These are phyloP conservation scores for Cepaea hortensis DNA, from an alignment of 2,888 invertebrate genomes.

Conservation along the genomic window DNA sequence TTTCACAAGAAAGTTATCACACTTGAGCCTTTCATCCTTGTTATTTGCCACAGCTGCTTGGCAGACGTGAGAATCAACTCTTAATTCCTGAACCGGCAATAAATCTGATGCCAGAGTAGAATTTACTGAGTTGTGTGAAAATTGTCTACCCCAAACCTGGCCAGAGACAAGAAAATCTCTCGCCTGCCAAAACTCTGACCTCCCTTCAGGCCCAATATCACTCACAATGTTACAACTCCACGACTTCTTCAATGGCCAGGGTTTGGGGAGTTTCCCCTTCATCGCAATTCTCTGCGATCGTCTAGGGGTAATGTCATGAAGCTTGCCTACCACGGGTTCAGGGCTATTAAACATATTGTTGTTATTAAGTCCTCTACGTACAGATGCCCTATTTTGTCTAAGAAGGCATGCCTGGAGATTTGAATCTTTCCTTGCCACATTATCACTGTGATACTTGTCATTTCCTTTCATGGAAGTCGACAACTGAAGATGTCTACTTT, in stretches of 20 bases:
- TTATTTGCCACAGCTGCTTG: background rate
- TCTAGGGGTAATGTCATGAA: background rate
- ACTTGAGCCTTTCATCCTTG: background rate
- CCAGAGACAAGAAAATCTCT: background rate
- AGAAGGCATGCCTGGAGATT: background rate
- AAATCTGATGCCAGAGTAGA: background rate
- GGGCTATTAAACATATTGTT: background rate
- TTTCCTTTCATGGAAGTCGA: background rate
- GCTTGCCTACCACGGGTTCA: background rate
- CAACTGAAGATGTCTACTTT: background rate
- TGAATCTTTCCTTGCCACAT: background rate
- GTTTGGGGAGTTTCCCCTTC: conserved; percentile 20
- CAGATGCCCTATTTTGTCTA: background rate
- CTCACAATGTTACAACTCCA: conserved; percentile 23
- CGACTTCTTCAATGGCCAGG: conserved; percentile 40
- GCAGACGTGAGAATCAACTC: background rate
- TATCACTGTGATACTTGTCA: background rate
- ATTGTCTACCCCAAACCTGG: background rate
- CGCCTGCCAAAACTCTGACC: background rate
- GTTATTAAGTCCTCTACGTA: background rate
- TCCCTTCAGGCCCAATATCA: background rate
- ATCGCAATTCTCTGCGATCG: conserved; percentile 22
- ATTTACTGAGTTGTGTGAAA: background rate
- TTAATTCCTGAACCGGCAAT: background rate
- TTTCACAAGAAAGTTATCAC: background rate